These are phyloP conservation scores for Chalcis sispes DNA, from an alignment of 2,888 invertebrate genomes.

Conservation along the genomic window DNA sequence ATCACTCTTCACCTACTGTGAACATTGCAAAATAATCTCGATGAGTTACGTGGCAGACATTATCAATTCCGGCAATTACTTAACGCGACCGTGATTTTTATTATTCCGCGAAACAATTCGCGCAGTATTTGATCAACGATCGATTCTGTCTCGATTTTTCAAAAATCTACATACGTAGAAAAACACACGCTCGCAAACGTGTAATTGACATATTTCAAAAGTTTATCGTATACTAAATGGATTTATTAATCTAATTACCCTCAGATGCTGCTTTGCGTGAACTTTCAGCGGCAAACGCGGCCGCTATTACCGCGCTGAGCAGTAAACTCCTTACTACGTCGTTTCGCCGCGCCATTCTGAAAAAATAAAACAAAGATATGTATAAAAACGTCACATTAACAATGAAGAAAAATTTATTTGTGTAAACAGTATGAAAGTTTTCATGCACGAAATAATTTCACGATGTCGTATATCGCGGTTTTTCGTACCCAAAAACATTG, in stretches of 20 bases:
- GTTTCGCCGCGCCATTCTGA: constrained; percentile 45
- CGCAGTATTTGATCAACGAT: not conserved
- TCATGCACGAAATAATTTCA: too few relatives aligned
- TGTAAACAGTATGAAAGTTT: too few relatives aligned
- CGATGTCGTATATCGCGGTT: too few relatives aligned
- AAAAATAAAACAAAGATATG: constrained; percentile 13
- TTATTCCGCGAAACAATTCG: not conserved
- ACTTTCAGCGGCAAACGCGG: not conserved
- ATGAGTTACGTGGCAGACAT: constrained; percentile 31
- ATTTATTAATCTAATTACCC: too few relatives aligned
- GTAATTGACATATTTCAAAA: not conserved
- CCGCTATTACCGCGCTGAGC: constrained; percentile 4
- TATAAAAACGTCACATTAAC: not conserved
- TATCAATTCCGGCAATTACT: constrained; percentile 50
- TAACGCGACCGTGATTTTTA: constrained; percentile 9
- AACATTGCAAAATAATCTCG: constrained; percentile 20
- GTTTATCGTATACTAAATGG: too few relatives aligned
- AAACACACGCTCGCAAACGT: not conserved
- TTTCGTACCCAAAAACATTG: too few relatives aligned
- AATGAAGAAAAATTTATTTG: not conserved
- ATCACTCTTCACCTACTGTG: not conserved
- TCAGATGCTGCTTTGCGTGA: not conserved
- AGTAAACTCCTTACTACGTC: constrained; percentile 15
- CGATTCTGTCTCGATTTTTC: not conserved
- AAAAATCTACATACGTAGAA: not conserved